Conservation (phyloP, 2,888 invertebrate species). For the Megamerina dolium region DNA sequence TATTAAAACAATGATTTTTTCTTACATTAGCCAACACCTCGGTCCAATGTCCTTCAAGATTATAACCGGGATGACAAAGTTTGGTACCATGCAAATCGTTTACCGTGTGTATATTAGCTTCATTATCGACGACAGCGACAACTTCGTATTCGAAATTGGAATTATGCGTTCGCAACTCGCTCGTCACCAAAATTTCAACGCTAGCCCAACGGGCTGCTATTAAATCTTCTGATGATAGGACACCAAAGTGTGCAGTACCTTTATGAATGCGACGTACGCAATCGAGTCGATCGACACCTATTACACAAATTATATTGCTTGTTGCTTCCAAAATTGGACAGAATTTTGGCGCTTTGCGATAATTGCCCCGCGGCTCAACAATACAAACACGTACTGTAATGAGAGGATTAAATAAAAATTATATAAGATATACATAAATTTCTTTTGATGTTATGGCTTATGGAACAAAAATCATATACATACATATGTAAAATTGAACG, state of each 20-base stretch:
- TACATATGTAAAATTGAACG: too few relatives aligned
- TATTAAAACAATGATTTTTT: slow-evolving; percentile 9
- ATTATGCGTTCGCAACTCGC: slow-evolving; percentile 57
- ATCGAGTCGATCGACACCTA: slow-evolving; percentile 70
- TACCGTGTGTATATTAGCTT: slow-evolving; percentile 56
- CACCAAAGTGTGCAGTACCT: slow-evolving; percentile 76
- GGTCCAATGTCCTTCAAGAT: slow-evolving; percentile 66
- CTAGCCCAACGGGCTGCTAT: slow-evolving; percentile 65
- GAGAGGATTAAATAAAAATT: slow-evolving; percentile 25
- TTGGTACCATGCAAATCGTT: slow-evolving; percentile 61
- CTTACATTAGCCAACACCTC: slow-evolving; percentile 69
- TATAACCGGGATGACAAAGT: slow-evolving; percentile 79
- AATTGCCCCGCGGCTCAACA: slow-evolving; percentile 60
- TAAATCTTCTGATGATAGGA: slow-evolving; percentile 79
- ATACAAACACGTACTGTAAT: slow-evolving; percentile 67
- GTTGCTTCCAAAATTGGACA: slow-evolving; percentile 59
- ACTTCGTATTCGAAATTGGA: slow-evolving; percentile 58
- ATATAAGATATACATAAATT: too few relatives aligned
- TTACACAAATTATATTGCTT: slow-evolving; percentile 63
- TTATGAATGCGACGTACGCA: slow-evolving; percentile 73
- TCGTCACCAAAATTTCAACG: slow-evolving; percentile 63
- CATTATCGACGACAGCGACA: slow-evolving; percentile 61
- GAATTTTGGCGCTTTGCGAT: slow-evolving; percentile 56
- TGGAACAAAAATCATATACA: too few relatives aligned
- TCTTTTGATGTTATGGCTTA: too few relatives aligned